Base-by-base conservation (phyloP, 2,113 vertebrate genomes). In the Tor tambroides region DNA sequence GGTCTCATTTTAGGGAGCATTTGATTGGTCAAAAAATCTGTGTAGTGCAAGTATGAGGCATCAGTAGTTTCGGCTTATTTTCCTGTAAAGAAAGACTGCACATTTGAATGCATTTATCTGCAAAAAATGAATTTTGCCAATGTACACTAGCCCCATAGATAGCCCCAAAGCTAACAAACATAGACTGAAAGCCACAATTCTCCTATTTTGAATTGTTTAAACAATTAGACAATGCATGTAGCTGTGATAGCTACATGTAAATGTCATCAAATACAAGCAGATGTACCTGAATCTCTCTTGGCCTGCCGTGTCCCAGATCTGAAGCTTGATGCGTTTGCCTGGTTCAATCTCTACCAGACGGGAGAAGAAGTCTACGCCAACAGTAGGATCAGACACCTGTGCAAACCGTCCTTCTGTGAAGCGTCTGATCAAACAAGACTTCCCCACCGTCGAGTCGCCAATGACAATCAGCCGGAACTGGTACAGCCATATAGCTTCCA, bases 401-500 rank as follows among this genome's bases (percentile, higher is more conserved):
- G 97, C 96, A 87, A 98, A 99, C 90, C 97, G 96, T 19, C 97
- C 97, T 91, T 98, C 97, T 1, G 98, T 98, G 94, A 99, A 99
- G 91, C 97, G 96, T 63, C 96, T 97, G 91, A 98, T 98, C 85
- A 98, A 94, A 90, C 97, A 98, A 12, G 97, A 99, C 91, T 99
- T 98, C 87, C 97, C 97, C 65, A 98, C 97, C 0, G 97, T 99
- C 86, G 97, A 99, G 93, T 98, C 97, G 69, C 97, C 98, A 84
- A 99, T 97, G 92, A 99, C 97, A 89, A 99, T 98, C 79, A 98
- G 94, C 79, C 98, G 96, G 91, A 98, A 98, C 95, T 99, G 98
- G 93, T 99, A 98, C 6, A 99, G 95, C 98, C 97, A 99, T 93
- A 99, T 98, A 26, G 97, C 97, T 94, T 99, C 98, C 98, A 99